Base-by-base conservation (phyloP, 2,797 vertebrate genomes). In the Diglossa cyanea region DNA sequence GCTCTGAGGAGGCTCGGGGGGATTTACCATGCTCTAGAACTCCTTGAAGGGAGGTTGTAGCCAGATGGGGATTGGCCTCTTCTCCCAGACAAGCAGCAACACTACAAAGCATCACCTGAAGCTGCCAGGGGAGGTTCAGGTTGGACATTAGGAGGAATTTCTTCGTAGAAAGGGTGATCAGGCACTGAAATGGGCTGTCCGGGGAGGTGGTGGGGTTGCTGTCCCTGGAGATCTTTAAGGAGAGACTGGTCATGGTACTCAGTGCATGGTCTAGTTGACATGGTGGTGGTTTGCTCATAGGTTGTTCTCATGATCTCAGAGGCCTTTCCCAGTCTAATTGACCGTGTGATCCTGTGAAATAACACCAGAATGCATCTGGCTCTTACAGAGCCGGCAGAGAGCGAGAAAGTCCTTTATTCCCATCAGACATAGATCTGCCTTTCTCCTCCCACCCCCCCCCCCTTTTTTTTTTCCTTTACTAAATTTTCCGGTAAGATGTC, bases 381-480 rank as follows among this genome's bases (percentile, higher is more conserved):
- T 61, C 18, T 62, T 70, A 62, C 0, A 1, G 35, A 91, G 83
- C 26, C 44, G 51, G 21, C 7, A 24, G 13, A 25, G 33, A 17
- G n/a, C 0, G 0, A 39, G 42, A 30, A 39, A 35, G 25, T 24
- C 28, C 35, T 50, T 44, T 44, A 23, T 33, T 63, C 26, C 19
- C 70, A 55, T 9, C 17, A 54, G 23, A 37, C 0, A 0, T 2
- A 33, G 4, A 35, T 12, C n/a, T 44, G 21, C 39, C 54, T 68
- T 63, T 17, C 17, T 3, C 6, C 4, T 6, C 5, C 11, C 6
- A 9, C 12, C 4, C 4, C 7, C 25, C 39, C 39, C 39, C 39
- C 40, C 17, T 4, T 1, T 10, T 6, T 35, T 17, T 35, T 35
- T 11, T 6, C 16, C 16, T 14, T 81, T 12, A 40, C 12, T 50